Evolutionary conservation across 1,140 invertebrate genomes (phyloP), one percentile per base, ranked within the genome.

Genomic region (Cotesia typhae): DNA sequence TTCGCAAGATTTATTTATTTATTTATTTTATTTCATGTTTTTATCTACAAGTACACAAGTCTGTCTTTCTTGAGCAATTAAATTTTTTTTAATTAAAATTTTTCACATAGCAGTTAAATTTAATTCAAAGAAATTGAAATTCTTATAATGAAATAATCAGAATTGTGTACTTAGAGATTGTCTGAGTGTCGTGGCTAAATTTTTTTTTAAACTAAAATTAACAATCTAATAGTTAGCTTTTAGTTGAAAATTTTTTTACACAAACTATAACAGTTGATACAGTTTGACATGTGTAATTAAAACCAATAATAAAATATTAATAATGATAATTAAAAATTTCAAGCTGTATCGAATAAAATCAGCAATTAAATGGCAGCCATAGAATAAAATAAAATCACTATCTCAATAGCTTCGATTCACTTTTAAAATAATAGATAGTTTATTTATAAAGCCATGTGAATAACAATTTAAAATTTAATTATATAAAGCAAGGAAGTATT

Each of bases 181-280:
- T 28, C 28, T 28, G 28, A 28, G 28, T 28, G 28, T 28, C 28
- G 28, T 28, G 28, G 28, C 28, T 28, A 28, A 28, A 28, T 28
- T 28, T 28, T 28, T 28, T 28, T 28, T 28, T 28, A 28, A 28
- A 28, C 28, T 28, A 28, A 28, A 28, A 47, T 9, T 9, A 47
- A 47, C 6, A 47, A 47, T 10, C 6, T 6, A 10, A 47, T 10
- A 2, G 41, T 47, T 47, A 47, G 41, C 41, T 47, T 47, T 47
- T 47, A 47, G 6, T 47, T 47, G 5, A 47, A 68, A 57, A 20
- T 28, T 63, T 38, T 51, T 72, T 36, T 60, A 14, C 73, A 69
- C 6, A 47, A 7, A 47, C 6, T 70, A 83, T 84, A 84, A 84
- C 83, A 83, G 81, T 85, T 84, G 82, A 84, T 85, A 84, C 82